Conservation (phyloP, 2,888 invertebrate genomes). For the Scaptomyza parva region DNA sequence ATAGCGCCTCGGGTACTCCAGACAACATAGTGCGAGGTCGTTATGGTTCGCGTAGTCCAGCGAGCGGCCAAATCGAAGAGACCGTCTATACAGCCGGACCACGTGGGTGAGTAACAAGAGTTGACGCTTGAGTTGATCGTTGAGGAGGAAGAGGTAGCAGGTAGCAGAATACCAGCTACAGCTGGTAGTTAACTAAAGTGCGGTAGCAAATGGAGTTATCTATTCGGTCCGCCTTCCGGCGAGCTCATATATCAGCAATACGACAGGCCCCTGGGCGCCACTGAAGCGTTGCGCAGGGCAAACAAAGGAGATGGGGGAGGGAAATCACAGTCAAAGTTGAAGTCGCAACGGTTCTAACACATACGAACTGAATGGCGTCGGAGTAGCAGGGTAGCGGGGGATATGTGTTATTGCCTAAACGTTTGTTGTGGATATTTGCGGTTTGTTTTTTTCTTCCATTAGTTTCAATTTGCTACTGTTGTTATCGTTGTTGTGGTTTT, state of each 20-base stretch:
- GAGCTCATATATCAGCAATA: slow-evolving; percentile 66
- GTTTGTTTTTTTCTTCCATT: slow-evolving; percentile 55
- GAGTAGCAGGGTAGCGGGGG: neutral
- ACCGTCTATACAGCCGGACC: slow-evolving; percentile 91
- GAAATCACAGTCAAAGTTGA: slow-evolving; percentile 48
- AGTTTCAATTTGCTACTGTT: slow-evolving; percentile 57
- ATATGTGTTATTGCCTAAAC: slow-evolving; percentile 59
- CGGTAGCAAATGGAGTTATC: slow-evolving; percentile 66
- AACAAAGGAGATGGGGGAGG: neutral
- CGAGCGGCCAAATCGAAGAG: slow-evolving; percentile 89
- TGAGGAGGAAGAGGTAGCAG: slow-evolving; percentile 7
- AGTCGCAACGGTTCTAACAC: slow-evolving; percentile 74
- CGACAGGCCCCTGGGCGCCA: slow-evolving; percentile 54
- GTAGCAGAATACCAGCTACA: neutral
- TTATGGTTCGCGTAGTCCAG: slow-evolving; percentile 90
- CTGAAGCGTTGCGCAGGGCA: slow-evolving; percentile 68
- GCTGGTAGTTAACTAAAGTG: slow-evolving; percentile 41
- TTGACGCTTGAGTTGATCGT: neutral
- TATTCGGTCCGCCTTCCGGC: slow-evolving; percentile 45
- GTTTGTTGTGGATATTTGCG: slow-evolving; percentile 29
- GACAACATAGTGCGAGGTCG: slow-evolving; percentile 89
- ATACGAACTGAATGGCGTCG: slow-evolving; percentile 29
- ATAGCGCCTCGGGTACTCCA: slow-evolving; percentile 87
- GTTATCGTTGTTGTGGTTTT: slow-evolving; percentile 20
- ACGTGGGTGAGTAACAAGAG: slow-evolving; percentile 87